Evolutionary conservation across 2,797 vertebrate species (phyloP), one percentile per base, ranked within the genome.

Genomic region (Neosalanx taihuensis): DNA sequence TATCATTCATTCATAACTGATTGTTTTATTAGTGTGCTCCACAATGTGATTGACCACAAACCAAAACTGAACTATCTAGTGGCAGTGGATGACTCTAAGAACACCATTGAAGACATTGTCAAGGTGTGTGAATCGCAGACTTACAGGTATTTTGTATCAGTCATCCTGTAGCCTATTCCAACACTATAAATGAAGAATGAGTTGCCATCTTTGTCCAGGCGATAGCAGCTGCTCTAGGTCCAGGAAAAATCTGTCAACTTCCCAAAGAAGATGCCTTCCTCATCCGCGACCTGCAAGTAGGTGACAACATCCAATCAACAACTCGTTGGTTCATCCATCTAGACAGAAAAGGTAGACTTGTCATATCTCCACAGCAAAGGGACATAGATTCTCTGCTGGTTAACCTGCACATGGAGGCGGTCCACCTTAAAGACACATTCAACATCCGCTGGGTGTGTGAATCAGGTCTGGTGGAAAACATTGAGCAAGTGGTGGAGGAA

Each of bases 381-480:
- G 87, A 93, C 5, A 81, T 95, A 1, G 94, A 97, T 75, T 93
- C 90, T 66, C 72, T 97, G 31, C 74, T 90, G 76, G 88, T 97
- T 71, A 90, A 95, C 77, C 86, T 99, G 53, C 80, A 79, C 29
- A 91, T 97, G 93, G 93, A 98, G 69, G 80, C 89, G 0, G 5
- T 76, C 4, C 85, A 88, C 76, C 53, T 96, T 72, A 95, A 92
- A 70, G 93, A 95, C 13, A 88, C 88, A 74, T 93, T 96, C 73
- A 92, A 93, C 29, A 79, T 98, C 49, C 87, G 76, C 26, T 99
- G 97, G 97, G 70, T 86, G 29, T 92, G 94, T 82, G 92, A 94
- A 72, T 18, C 53, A 0, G 96, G 97, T n/a, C 87, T 99, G 20
- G 88, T 96, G 84, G 93, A 96, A 18, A 96, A 95, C 73, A 93